A percentile compares a stretch with the other conserved stretches of the same genome.
Evolutionary conservation across 2,888 invertebrate genomes (phyloP).

Genomic region (Lycaena phlaeas): DNA sequence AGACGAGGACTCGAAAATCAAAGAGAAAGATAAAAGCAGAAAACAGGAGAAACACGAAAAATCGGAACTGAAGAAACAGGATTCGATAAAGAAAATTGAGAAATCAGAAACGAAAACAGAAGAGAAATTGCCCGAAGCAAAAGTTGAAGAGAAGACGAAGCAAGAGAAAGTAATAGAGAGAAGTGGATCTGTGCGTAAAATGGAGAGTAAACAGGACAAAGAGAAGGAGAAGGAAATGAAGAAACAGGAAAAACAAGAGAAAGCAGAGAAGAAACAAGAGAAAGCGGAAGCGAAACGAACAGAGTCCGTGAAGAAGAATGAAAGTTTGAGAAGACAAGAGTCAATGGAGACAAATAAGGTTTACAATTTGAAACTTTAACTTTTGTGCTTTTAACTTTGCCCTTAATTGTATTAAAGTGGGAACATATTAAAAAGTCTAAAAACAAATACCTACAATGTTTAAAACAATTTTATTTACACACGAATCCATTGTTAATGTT

Average conservation of each 20-base stretch:
- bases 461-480: no score
- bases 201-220: conserved; percentile 30
- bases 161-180: conserved; percentile 26
- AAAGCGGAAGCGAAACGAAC: conserved; percentile 44
- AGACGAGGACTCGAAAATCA: conserved; percentile 48
- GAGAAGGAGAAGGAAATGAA: conserved; percentile 31
- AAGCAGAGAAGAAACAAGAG: conserved; percentile 32
- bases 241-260: conserved; percentile 46
- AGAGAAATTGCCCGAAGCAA: conserved; percentile 24
- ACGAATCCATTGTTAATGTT: no score
- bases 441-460: no score
- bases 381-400: background rate
- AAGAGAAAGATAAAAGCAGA: conserved; percentile 32
- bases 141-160: conserved; percentile 27
- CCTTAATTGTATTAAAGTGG: no score
- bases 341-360: conserved; percentile 56
- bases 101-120: conserved; percentile 29
- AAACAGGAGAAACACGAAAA: conserved; percentile 43
- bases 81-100: conserved; percentile 39
- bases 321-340: conserved; percentile 50
- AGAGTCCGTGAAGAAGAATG: conserved; percentile 47
- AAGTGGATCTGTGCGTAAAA: conserved; percentile 33
- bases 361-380: background rate
- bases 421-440: no score
- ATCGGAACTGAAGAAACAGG: conserved; percentile 30